Evolutionary conservation across 2,888 invertebrate genomes (phyloP).

Genomic region (Neoaliturus tenellus): DNA sequence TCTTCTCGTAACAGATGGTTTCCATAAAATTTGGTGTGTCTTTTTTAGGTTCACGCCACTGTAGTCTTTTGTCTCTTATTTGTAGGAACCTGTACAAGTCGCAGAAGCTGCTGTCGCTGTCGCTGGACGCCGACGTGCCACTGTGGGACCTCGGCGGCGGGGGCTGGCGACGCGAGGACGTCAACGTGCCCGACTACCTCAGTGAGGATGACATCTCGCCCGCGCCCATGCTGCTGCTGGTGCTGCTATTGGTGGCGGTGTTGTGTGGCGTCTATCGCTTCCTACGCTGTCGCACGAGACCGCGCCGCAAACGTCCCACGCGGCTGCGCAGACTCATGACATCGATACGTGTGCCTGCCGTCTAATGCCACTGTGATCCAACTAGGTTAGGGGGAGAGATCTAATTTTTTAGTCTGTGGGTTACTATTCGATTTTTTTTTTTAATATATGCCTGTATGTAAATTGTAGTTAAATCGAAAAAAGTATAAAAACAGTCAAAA

Average conservation of each 20-base stretch:
- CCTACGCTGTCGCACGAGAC: constrained; percentile 72
- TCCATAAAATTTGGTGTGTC: too few species aligned
- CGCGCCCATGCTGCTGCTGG: constrained; percentile 70
- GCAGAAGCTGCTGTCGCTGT: constrained; percentile 83
- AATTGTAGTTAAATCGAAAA: too few species aligned
- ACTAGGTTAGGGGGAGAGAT: background rate
- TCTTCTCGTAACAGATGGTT: too few species aligned
- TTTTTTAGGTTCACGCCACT: too few species aligned
- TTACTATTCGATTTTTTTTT: too few species aligned
- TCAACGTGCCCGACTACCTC: constrained; percentile 77
- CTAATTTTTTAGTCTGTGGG: too few species aligned
- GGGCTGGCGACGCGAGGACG: constrained; percentile 73
- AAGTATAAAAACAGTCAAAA: too few species aligned
- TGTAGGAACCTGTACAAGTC: constrained; percentile 84
- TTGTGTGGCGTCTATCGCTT: constrained; percentile 71
- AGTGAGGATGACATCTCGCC: constrained; percentile 72
- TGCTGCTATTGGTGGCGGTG: constrained; percentile 70
- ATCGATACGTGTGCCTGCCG: constrained; percentile 62
- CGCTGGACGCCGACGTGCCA: constrained; percentile 67
- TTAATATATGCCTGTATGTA: too few species aligned
- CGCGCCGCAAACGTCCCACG: constrained; percentile 71
- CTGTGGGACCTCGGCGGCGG: constrained; percentile 70
- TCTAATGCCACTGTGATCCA: constrained; percentile 51
- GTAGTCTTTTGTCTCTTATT: background rate
- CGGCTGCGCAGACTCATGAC: constrained; percentile 64